These are phyloP conservation scores for Trachops cirrhosus DNA, from an alignment of 2,797 vertebrate species.

Conservation along the genomic window DNA sequence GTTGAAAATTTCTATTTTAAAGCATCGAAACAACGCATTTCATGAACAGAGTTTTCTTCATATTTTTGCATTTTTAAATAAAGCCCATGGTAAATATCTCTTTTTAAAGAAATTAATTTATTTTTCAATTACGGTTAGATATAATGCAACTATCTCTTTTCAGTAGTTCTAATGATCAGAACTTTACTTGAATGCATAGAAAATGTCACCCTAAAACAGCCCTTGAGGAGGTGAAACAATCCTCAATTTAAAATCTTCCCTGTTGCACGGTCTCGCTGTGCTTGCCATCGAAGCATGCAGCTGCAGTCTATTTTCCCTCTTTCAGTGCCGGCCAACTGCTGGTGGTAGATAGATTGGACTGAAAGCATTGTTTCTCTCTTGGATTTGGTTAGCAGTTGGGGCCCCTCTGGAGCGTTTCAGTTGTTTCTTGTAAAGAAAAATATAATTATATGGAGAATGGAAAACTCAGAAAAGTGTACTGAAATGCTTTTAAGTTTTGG, in stretches of 20 bases:
- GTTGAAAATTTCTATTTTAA: neutral
- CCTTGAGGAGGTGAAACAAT: neutral
- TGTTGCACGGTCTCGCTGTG: neutral
- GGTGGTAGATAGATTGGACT: neutral
- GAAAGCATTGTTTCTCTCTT: neutral
- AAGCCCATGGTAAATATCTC: neutral
- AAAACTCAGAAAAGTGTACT: neutral
- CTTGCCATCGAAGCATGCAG: neutral
- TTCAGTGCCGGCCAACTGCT: neutral
- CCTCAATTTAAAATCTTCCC: neutral
- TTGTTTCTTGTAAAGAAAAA: constrained; percentile 57
- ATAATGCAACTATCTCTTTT: neutral
- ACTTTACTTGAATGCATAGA: neutral
- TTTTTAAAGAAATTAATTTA: neutral
- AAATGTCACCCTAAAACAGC: neutral
- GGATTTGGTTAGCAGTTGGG: neutral
- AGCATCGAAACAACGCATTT: neutral
- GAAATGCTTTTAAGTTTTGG: neutral
- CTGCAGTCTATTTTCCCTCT: neutral
- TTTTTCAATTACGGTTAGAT: neutral
- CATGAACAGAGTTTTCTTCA: neutral
- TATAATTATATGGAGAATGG: constrained; percentile 4
- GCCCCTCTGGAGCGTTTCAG: neutral
- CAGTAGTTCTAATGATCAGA: neutral
- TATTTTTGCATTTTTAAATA: neutral